A percentile compares a stretch with the other conserved stretches of the same genome.
phyloP scores from a whole-genome alignment of 2,888 invertebrate species.

The Zaprionus bogoriensis region DNA sequence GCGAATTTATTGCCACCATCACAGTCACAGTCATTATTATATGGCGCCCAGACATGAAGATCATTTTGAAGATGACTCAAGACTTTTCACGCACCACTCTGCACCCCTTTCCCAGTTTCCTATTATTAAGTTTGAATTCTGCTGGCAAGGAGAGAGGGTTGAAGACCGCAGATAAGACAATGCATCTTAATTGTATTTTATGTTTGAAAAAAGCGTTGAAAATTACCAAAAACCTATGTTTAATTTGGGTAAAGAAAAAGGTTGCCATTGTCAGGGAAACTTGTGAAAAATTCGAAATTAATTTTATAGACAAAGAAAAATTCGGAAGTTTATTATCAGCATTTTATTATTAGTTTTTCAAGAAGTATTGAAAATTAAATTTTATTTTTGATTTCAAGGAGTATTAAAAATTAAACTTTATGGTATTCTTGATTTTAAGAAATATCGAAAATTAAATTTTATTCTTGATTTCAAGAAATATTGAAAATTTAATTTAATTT shows the following conservation, averaged over 20 bases:
- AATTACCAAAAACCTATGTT: too few species aligned
- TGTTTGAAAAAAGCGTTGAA: constrained; percentile 29
- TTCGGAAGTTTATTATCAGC: too few species aligned
- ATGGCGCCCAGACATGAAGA: constrained; percentile 60
- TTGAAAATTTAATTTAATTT: neutral
- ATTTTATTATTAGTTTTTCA: too few species aligned
- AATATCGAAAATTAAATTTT: neutral
- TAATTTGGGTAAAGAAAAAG: too few species aligned
- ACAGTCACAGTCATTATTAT: constrained; percentile 26
- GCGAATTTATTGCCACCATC: constrained; percentile 77
- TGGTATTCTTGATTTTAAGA: too few species aligned
- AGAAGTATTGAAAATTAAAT: too few species aligned
- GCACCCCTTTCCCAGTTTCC: constrained; percentile 62
- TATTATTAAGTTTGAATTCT: constrained; percentile 37
- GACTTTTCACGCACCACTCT: constrained; percentile 54
- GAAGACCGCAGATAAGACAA: constrained; percentile 52
- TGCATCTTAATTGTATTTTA: constrained; percentile 59
- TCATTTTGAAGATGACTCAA: constrained; percentile 56
- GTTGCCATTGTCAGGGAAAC: too few species aligned
- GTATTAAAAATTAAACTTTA: too few species aligned
- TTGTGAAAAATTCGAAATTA: too few species aligned
- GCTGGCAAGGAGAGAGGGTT: constrained; percentile 46
- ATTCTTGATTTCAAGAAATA: neutral
- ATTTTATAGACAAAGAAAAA: too few species aligned
- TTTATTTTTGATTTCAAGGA: constrained; percentile 45